Base-by-base conservation (phyloP, 2,113 vertebrate species). In the Pycnonotus jocosus region DNA sequence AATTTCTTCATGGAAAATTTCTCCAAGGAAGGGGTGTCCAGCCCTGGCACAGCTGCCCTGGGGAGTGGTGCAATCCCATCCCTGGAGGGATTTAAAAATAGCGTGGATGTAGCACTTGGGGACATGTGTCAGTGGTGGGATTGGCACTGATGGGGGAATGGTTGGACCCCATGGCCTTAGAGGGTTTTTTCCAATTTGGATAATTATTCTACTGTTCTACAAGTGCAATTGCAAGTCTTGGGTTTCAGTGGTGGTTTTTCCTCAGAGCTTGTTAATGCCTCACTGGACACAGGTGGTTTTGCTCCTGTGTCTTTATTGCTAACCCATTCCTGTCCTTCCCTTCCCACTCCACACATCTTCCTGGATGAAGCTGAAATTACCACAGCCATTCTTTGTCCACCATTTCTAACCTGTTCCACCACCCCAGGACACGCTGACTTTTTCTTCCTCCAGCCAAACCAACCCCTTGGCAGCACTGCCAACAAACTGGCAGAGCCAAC, bases 341-440 rank as follows among this genome's bases (percentile, higher is more conserved):
- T 71, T 74, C 58, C 37, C 48, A 51, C 37, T 37, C 73, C 48
- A 40, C 7, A 0, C 8, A 3, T 24, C 18, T 16, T 81, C 57
- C 53, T 69, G 37, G 5, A 72, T 17, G 24, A 45, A 88, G 70
- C 78, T 53, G 53, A 56, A 82, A 60, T 0, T 0, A 69, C 2
- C 64, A 21, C 14, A 78, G 9, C 51, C 19, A 5, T 16, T 68
- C 23, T 14, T 11, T 23, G 53, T 3, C 35, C 7, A 3, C 31
- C 6, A 0, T 81, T 76, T 54, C 65, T 21, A 69, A 72, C 81
- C 77, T 7, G 25, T 11, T 87, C 78, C 73, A 42, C 42, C 77
- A 82, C 40, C 31, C 44, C 25, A 31, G 61, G 45, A 60, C 1
- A 1, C 0, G 9, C 0, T 5, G 38, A 21, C 35, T 61, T 47